Conservation (phyloP, 53 echinoderm and acorn worm genomes). For the Glandiceps talaboti region DNA sequence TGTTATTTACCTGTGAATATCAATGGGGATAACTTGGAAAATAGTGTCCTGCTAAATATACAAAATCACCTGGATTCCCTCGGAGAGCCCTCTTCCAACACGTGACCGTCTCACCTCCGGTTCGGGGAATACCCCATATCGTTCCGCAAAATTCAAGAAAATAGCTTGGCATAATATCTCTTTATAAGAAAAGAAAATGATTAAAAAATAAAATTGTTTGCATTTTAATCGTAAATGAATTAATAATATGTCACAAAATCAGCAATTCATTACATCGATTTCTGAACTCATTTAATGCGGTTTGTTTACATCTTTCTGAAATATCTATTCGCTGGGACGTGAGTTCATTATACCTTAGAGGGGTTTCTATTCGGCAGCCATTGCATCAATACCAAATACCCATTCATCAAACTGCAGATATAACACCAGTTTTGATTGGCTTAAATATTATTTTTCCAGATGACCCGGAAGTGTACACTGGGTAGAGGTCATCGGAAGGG, state of each 20-base stretch:
- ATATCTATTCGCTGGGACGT: not conserved
- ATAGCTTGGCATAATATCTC: no score
- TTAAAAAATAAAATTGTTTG: no score
- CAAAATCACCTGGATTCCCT: not conserved
- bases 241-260: not conserved
- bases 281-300: not conserved
- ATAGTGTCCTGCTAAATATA: not conserved
- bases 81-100: not conserved
- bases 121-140: not conserved
- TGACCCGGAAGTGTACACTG: not conserved
- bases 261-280: not conserved
- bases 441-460: not conserved
- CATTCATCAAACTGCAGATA: no score
- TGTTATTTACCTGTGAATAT: not conserved
- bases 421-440: no score
- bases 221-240: no score
- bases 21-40: not conserved
- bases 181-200: no score
- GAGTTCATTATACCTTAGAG: not conserved
- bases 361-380: no score
- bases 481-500: no score
- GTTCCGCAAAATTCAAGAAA: no score
- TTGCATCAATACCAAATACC: no score
- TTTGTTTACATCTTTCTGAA: not conserved
- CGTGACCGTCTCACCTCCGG: not conserved